A percentile compares a stretch with the other conserved stretches of the same genome.
Evolutionary conservation across 2,797 vertebrate species (phyloP).

Genomic region (Melanotaenia nigrans): DNA sequence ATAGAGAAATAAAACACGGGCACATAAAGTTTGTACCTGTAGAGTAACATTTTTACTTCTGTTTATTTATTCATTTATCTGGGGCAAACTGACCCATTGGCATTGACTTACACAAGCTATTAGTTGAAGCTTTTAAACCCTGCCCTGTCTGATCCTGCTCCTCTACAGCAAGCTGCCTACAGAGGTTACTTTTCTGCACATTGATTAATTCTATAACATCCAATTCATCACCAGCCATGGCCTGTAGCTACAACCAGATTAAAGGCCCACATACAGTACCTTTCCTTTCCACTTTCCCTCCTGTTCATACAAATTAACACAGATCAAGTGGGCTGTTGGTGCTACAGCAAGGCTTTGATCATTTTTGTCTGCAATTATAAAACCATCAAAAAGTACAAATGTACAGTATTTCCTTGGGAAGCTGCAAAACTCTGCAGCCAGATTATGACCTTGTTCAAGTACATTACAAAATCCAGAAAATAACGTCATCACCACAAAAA

Average conservation of each 20-base stretch:
- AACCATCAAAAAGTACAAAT: conserved; percentile 32
- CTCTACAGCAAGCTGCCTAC: conserved; percentile 40
- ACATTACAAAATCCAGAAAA: conserved; percentile 13
- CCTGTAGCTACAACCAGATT: conserved; percentile 31
- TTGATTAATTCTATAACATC: conserved; percentile 48
- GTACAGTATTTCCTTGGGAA: conserved; percentile 29
- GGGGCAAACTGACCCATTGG: conserved; percentile 63
- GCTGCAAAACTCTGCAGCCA: conserved; percentile 22
- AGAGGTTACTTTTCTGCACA: conserved; percentile 57
- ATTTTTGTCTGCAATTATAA: conserved; percentile 37
- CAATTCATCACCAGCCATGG: conserved; percentile 40
- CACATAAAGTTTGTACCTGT: conserved; percentile 4
- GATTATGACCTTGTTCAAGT: conserved; percentile 37
- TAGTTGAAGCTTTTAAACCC: conserved; percentile 54
- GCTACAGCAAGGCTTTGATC: conserved; percentile 47
- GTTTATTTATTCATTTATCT: conserved; percentile 53
- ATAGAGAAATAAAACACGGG: conserved; percentile 15
- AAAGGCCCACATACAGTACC: conserved; percentile 26
- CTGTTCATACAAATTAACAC: conserved; percentile 60
- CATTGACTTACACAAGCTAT: conserved; percentile 63
- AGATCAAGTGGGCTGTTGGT: conserved; percentile 70
- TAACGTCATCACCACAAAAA: conserved; percentile 10
- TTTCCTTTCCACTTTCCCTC: conserved; percentile 45
- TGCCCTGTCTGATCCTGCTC: conserved; percentile 38
- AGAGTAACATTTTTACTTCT: conserved; percentile 36